phyloP scores from a whole-genome alignment of 2,888 invertebrate genomes.

The Drosophila ustulata region DNA sequence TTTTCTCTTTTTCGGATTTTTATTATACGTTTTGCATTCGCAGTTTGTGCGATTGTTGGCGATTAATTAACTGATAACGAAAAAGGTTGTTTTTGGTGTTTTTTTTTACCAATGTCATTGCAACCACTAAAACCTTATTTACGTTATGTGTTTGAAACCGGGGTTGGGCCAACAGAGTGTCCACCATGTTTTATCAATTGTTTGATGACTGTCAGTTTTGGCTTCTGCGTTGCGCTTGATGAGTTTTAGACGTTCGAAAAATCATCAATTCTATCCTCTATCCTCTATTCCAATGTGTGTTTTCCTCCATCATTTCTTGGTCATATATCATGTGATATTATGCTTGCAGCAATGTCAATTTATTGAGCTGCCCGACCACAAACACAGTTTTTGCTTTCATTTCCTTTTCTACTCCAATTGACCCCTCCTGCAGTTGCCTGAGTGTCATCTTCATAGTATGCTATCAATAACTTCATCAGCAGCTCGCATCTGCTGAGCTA shows the following conservation, averaged over 20 bases:
- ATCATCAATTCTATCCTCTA: conserved; percentile 1
- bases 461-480: conserved; percentile 68
- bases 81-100: conserved; percentile 22
- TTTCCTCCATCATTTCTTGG: conserved; percentile 1
- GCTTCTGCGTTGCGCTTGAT: conserved; percentile 52
- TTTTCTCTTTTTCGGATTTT: conserved; percentile 24
- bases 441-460: conserved; percentile 16
- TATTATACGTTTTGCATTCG: conserved; percentile 48
- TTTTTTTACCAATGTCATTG: conserved; percentile 63
- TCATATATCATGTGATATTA: conserved; percentile 27
- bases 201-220: conserved; percentile 34
- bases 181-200: conserved; percentile 70
- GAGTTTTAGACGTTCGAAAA: conserved; percentile 32
- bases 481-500: conserved; percentile 23
- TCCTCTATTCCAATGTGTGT: not conserved
- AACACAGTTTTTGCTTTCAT: conserved; percentile 29
- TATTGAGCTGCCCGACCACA: conserved; percentile 23
- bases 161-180: conserved; percentile 24
- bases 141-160: conserved; percentile 1
- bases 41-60: conserved; percentile 60
- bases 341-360: conserved; percentile 17
- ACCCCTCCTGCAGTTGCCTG: conserved; percentile 4
- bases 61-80: conserved; percentile 77
- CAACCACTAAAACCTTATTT: conserved; percentile 39
- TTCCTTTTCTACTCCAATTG: conserved; percentile 32